These are phyloP conservation scores for Telmatochromis sp. DNA, from an alignment of 2,113 vertebrate species.

Conservation along the genomic window DNA sequence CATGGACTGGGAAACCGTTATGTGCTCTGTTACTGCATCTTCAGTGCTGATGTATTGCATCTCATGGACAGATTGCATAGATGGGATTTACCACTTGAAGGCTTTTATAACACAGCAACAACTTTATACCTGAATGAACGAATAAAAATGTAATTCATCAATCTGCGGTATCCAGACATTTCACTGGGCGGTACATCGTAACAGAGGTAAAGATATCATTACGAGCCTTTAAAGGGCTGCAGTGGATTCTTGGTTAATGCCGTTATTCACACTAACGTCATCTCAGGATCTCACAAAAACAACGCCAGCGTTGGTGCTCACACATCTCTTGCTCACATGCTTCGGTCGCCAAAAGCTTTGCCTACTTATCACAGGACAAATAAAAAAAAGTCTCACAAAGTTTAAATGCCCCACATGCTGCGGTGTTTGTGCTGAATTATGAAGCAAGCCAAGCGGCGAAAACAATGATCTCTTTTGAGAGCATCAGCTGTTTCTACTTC, in stretches of 20 bases:
- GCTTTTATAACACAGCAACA: neutral
- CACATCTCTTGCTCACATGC: constrained; percentile 20
- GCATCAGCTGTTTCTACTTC: constrained; percentile 13
- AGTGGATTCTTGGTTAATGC: neutral
- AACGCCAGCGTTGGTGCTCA: neutral
- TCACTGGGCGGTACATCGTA: neutral
- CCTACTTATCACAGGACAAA: neutral
- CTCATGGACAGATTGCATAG: neutral
- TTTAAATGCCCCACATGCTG: constrained; percentile 19
- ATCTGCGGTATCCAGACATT: neutral
- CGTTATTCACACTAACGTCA: neutral
- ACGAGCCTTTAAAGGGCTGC: neutral
- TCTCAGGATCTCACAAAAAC: neutral
- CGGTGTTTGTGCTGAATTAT: neutral
- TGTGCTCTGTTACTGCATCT: neutral
- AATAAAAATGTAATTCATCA: neutral
- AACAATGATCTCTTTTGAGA: constrained; percentile 29
- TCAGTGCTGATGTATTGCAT: neutral
- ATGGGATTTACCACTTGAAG: neutral
- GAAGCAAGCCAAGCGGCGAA: neutral
- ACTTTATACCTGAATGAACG: neutral
- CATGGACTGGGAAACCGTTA: neutral
- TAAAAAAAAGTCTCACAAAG: neutral
- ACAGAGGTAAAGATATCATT: neutral
- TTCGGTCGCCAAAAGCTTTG: neutral